Base-by-base conservation (phyloP, 2,888 invertebrate species). In the Caenorhabditis plicata region DNA sequence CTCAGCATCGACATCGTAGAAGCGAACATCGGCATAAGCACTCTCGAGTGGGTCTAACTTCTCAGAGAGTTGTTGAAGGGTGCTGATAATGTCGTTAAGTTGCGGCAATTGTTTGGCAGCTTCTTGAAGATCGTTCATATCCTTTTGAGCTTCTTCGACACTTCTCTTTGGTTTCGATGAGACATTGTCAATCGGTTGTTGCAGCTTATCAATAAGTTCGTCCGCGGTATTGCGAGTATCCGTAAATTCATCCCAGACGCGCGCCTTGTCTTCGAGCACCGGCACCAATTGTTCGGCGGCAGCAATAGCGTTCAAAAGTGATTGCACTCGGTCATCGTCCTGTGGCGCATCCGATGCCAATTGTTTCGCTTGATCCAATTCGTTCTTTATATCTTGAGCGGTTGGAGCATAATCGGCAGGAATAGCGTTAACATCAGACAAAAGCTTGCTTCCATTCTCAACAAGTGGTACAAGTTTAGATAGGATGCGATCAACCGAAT, bases 1-100 rank as follows among this genome's bases (percentile, higher is more conserved):
- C 38, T 73, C 68, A 29, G 63, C 41, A 29, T 73, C 73, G 13
- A 64, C 67, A 35, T 74, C 71, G 39, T 66, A 46, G 55, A 72
- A 71, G 27, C 71, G 66, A 27, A 72, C 69, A 36, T 71, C 68
- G 13, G 67, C 56, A 48, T 69, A 62, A 7, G 69, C 67, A 39
- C 47, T 64, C 29, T 64, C 73, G 26, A 70, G 57, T 36, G 73
- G 73, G 35, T 71, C 45, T n/a, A 71, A 51, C 39, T 54, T 48
- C 39, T 73, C 67, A 23, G 67, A 68, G 17, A 73, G 55, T 20
- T 52, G 49, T 50, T 71, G 66, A 52, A 74, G 54, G 22, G 51
- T 45, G 31, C 23, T 33, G 20, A 56, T 55, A 20, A 50, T 57
- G 25, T 42, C 52, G 32, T 53, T 44, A 20, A 68, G 55, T n/a